Evolutionary conservation across 1,140 invertebrate species (phyloP).

Genomic region (Drosophila seguyi): DNA sequence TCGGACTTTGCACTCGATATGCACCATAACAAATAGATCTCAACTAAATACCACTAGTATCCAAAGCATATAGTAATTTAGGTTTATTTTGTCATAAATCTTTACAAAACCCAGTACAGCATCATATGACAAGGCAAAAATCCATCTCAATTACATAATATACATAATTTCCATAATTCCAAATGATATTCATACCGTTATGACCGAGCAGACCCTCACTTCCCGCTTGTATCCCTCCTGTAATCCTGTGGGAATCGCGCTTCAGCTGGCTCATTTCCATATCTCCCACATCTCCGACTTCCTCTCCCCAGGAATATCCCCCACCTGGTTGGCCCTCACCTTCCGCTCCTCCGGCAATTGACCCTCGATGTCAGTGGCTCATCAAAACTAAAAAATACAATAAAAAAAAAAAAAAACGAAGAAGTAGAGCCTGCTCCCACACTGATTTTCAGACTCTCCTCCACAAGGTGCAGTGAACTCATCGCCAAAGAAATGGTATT

Average conservation of each 20-base stretch:
- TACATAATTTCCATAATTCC: slow-evolving; percentile 9
- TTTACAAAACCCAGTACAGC: not conserved
- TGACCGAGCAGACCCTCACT: not conserved
- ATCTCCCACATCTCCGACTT: slow-evolving; percentile 35
- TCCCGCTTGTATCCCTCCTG: not conserved
- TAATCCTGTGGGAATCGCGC: slow-evolving; percentile 40
- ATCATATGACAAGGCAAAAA: not conserved
- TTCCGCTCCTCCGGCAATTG: slow-evolving; percentile 41
- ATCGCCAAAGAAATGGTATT: slow-evolving; percentile 57
- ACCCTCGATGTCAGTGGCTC: slow-evolving; percentile 44
- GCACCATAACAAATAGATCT: too few species aligned
- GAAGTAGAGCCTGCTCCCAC: slow-evolving; percentile 30
- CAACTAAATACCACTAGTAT: too few species aligned
- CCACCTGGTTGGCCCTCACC: slow-evolving; percentile 39
- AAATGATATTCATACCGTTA: slow-evolving; percentile 9
- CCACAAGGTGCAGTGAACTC: slow-evolving; percentile 54
- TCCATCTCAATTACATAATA: slow-evolving; percentile 15
- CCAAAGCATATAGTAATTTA: not conserved
- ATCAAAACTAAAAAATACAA: slow-evolving; percentile 30
- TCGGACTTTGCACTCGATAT: too few species aligned
- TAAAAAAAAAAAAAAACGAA: slow-evolving; percentile 29
- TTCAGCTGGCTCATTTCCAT: slow-evolving; percentile 34
- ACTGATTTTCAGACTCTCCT: slow-evolving; percentile 14
- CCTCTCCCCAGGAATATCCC: slow-evolving; percentile 20
- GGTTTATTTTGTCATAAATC: not conserved